phyloP scores from a whole-genome alignment of 2,888 invertebrate species.

The Stictocephala bisonia region DNA sequence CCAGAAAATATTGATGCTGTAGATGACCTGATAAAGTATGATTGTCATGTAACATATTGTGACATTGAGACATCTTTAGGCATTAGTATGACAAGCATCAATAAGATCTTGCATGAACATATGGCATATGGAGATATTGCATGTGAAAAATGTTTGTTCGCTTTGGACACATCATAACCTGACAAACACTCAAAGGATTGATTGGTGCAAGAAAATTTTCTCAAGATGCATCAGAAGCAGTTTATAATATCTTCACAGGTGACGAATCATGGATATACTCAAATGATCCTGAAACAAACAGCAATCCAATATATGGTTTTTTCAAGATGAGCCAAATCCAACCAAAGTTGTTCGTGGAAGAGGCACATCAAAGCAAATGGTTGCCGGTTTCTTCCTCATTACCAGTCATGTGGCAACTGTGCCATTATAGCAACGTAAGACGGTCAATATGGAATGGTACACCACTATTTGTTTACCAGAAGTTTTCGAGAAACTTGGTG shows the following conservation, averaged over 20 bases:
- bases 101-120: too few relatives aligned
- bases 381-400: neutral
- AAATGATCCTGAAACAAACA: slow-evolving; percentile 7
- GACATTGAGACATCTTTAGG: too few relatives aligned
- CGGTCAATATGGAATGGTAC: neutral
- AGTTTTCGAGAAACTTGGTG: neutral
- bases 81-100: too few relatives aligned
- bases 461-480: neutral
- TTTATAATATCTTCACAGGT: slow-evolving; percentile 14
- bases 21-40: neutral
- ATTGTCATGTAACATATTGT: neutral
- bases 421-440: too few relatives aligned
- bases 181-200: slow-evolving; percentile 1
- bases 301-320: too few relatives aligned
- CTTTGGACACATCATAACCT: neutral
- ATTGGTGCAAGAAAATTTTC: neutral
- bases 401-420: neutral
- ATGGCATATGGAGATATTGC: neutral
- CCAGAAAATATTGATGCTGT: too few relatives aligned
- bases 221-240: too few relatives aligned
- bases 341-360: too few relatives aligned
- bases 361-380: too few relatives aligned
- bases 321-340: too few relatives aligned
- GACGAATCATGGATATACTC: slow-evolving; percentile 11
- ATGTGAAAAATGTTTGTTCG: slow-evolving; percentile 12